A percentile compares a stretch with the other conserved stretches of the same genome.
phyloP scores from a whole-genome alignment of 2,888 invertebrate species.

The Lepidochitona cinerea region DNA sequence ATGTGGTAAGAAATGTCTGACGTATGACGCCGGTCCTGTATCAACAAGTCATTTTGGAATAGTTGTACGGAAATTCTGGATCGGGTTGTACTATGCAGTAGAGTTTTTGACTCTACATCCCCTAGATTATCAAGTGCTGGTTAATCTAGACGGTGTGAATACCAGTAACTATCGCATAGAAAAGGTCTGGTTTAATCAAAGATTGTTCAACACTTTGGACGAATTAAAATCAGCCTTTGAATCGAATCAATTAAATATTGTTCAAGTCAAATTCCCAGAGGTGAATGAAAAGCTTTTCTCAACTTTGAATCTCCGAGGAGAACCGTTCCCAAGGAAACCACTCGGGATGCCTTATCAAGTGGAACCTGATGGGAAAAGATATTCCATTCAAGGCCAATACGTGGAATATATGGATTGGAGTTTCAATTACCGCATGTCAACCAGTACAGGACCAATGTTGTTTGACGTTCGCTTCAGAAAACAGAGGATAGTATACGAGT shows the following conservation, averaged over 20 bases:
- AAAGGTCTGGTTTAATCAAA: slow-evolving; percentile 35
- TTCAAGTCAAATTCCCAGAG: background rate
- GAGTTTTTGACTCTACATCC: slow-evolving; percentile 45
- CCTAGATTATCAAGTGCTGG: slow-evolving; percentile 42
- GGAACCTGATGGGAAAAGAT: slow-evolving; percentile 52
- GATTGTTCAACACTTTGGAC: slow-evolving; percentile 26
- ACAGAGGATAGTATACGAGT: slow-evolving; percentile 54
- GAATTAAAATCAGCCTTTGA: slow-evolving; percentile 22
- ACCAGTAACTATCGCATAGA: slow-evolving; percentile 25
- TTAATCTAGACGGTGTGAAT: slow-evolving; percentile 25
- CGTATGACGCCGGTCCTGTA: slow-evolving; percentile 18
- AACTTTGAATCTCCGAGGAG: slow-evolving; percentile 34
- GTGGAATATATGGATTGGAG: slow-evolving; percentile 54
- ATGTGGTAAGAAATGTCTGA: slow-evolving; percentile 31
- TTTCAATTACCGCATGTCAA: slow-evolving; percentile 50
- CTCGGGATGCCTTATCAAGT: slow-evolving; percentile 40
- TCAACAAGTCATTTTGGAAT: slow-evolving; percentile 15
- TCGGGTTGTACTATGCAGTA: slow-evolving; percentile 27
- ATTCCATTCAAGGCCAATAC: slow-evolving; percentile 42
- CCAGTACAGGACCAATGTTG: slow-evolving; percentile 44
- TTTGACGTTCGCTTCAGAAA: slow-evolving; percentile 45
- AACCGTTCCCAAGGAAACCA: slow-evolving; percentile 20
- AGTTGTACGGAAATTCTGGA: slow-evolving; percentile 32
- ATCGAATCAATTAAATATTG: background rate
- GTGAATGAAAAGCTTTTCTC: background rate